Percentiles rank a stretch among this genome's conserved stretches.
phyloP scores from a whole-genome alignment of 1,140 invertebrate genomes.

The Orchesella cincta region DNA sequence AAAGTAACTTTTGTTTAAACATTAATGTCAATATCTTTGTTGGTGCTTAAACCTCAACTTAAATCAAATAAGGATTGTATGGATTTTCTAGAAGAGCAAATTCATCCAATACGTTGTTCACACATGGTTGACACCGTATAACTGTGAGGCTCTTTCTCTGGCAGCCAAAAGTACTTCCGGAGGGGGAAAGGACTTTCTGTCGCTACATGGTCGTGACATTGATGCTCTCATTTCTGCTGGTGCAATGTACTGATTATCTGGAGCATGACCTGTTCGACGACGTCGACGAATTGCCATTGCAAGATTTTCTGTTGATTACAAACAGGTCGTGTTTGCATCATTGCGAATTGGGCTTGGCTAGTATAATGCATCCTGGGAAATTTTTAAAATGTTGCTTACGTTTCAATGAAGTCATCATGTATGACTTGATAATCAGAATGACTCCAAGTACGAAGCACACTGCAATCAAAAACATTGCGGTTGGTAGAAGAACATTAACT shows the following conservation, averaged over 20 bases:
- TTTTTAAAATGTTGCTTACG: neutral
- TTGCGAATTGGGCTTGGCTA: neutral
- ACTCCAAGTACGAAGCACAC: conserved; percentile 4
- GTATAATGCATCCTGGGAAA: neutral
- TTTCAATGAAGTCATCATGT: neutral
- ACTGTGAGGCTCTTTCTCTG: neutral
- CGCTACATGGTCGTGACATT: neutral
- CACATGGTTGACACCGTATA: no score
- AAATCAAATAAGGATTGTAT: no score
- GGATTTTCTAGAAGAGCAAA: no score
- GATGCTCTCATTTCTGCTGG: neutral
- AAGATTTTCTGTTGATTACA: conserved; percentile 4
- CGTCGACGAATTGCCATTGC: neutral
- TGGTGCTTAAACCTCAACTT: no score
- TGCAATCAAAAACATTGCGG: neutral
- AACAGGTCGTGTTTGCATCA: neutral
- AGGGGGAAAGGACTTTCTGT: conserved; percentile 1
- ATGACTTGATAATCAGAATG: neutral
- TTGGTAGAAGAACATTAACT: neutral
- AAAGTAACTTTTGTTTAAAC: no score
- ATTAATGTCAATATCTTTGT: no score
- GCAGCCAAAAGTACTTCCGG: neutral
- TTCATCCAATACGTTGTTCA: no score
- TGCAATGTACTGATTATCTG: neutral
- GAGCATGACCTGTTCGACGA: neutral